phyloP scores from a whole-genome alignment of 2,797 vertebrate species.

The Borostomias antarcticus region DNA sequence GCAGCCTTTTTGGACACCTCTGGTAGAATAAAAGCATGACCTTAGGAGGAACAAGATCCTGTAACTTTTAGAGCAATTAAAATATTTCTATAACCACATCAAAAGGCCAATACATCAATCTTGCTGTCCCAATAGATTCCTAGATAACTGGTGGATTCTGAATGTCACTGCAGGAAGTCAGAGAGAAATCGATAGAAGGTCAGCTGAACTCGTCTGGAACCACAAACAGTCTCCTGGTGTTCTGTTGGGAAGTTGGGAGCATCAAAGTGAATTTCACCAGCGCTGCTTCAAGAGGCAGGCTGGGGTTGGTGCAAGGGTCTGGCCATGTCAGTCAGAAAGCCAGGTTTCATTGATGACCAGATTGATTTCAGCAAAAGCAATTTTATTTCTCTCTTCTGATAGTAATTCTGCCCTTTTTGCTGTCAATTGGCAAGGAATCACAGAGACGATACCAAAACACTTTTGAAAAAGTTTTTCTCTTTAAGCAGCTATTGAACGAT shows the following conservation, averaged over 20 bases:
- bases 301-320: conserved; percentile 68
- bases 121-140: conserved; percentile 77
- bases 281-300: conserved; percentile 63
- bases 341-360: conserved; percentile 65
- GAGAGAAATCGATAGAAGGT: conserved; percentile 80
- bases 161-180: conserved; percentile 82
- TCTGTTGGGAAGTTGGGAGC: conserved; percentile 58
- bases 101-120: too few species aligned
- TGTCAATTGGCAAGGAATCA: conserved; percentile 25
- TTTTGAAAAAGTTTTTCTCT: conserved; percentile 27
- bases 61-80: conserved; percentile 70
- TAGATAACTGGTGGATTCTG: conserved; percentile 74
- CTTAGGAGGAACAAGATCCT: conserved; percentile 55
- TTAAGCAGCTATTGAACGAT: neutral
- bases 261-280: conserved; percentile 74
- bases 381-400: conserved; percentile 59
- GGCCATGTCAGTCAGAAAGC: conserved; percentile 68
- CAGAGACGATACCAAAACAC: conserved; percentile 14
- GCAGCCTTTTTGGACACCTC: conserved; percentile 5
- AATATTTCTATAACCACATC: conserved; percentile 74
- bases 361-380: conserved; percentile 73
- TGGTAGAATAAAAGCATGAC: conserved; percentile 51
- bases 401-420: conserved; percentile 65
- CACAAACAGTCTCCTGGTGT: conserved; percentile 53
- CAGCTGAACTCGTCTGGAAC: conserved; percentile 68